phyloP scores from a whole-genome alignment of 2,113 vertebrate species.

The Edolisoma coerulescens region DNA sequence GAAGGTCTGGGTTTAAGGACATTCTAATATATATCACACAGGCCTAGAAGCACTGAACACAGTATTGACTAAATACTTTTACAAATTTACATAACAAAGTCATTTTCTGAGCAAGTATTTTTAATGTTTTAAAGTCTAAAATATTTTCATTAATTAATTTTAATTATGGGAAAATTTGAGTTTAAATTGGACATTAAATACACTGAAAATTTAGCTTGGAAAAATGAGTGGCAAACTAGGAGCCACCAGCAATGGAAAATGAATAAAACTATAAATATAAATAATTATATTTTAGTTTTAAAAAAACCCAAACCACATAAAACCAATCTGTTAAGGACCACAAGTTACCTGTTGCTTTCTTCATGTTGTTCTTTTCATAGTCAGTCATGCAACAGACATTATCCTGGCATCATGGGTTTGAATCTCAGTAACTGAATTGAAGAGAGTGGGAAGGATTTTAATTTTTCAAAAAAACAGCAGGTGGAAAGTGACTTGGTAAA shows the following conservation, averaged over 20 bases:
- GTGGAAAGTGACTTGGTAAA: background rate
- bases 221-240: background rate
- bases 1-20: background rate
- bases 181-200: background rate
- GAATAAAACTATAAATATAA: background rate
- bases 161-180: background rate
- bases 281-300: background rate
- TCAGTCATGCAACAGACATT: background rate
- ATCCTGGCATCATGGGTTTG: background rate
- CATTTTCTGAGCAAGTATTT: background rate
- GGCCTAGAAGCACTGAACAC: background rate
- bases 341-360: background rate
- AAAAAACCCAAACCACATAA: background rate
- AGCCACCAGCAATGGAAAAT: background rate
- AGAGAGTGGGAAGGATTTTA: slow-evolving; percentile 20
- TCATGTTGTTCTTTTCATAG: background rate
- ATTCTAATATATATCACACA: background rate
- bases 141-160: background rate
- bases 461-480: background rate
- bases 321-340: background rate
- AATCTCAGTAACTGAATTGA: background rate
- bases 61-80: background rate
- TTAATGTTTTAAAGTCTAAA: background rate
- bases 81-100: background rate
- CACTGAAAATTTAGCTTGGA: background rate